Percentiles rank a stretch among this genome's conserved stretches.
phyloP scores from a whole-genome alignment of 2,888 invertebrate genomes.

The Crocallis elinguaria region DNA sequence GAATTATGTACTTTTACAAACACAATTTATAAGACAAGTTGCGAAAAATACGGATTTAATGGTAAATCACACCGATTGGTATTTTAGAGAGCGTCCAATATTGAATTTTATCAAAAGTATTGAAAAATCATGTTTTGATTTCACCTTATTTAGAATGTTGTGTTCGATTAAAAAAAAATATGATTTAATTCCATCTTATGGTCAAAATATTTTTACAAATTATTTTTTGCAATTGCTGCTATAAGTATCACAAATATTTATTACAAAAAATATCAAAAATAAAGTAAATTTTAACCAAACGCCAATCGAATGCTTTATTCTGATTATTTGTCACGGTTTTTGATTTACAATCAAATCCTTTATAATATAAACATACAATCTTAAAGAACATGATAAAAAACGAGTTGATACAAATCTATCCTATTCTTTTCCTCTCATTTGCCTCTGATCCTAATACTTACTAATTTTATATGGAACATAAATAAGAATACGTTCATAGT shows the following conservation, averaged over 20 bases:
- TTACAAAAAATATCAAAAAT: too few species aligned
- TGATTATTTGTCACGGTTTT: not conserved
- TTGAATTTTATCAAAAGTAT: too few species aligned
- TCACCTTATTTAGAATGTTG: too few species aligned
- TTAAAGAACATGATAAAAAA: slow-evolving; percentile 42
- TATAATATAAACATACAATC: slow-evolving; percentile 23
- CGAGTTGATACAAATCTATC: slow-evolving; percentile 48
- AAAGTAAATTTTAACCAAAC: too few species aligned
- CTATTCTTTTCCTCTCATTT: slow-evolving; percentile 48
- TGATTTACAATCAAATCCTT: not conserved
- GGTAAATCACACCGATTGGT: not conserved
- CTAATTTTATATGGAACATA: too few species aligned
- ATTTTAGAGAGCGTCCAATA: not conserved
- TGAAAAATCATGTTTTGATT: too few species aligned
- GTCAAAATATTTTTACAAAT: too few species aligned
- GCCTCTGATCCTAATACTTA: slow-evolving; percentile 40
- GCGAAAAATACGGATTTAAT: not conserved
- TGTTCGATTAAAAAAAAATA: too few species aligned
- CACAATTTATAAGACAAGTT: not conserved
- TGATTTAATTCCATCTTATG: too few species aligned
- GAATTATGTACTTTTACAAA: not conserved
- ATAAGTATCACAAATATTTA: not conserved
- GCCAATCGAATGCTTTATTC: not conserved
- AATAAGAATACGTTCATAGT: too few species aligned
- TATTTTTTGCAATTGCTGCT: too few species aligned